phyloP scores from a whole-genome alignment of 1,140 invertebrate genomes.

The Coenobita brevimanus region DNA sequence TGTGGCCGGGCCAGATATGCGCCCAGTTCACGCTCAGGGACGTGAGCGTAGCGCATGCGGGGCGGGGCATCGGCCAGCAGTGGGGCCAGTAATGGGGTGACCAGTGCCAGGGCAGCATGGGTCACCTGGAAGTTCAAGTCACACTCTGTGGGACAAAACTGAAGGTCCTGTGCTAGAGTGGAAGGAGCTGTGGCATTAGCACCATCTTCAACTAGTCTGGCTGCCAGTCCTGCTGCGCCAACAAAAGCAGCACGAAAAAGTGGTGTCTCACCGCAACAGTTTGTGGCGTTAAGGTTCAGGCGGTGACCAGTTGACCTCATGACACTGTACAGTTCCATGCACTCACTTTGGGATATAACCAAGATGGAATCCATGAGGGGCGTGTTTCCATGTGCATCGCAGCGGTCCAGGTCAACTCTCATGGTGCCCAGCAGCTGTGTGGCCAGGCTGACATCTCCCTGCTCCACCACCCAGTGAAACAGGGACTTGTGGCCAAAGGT shows the following conservation, averaged over 20 bases:
- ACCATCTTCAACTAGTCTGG: conserved; percentile 31
- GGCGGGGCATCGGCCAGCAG: conserved; percentile 39
- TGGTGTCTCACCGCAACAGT: conserved; percentile 53
- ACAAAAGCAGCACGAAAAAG: conserved; percentile 52
- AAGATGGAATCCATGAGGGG: conserved; percentile 56
- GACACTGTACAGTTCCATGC: conserved; percentile 27
- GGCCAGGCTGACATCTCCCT: conserved; percentile 39
- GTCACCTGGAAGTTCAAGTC: neutral
- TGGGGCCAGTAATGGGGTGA: conserved; percentile 45
- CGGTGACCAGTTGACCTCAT: conserved; percentile 42
- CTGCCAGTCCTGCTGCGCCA: conserved; percentile 37
- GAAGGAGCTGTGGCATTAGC: neutral
- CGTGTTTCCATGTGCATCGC: conserved; percentile 46
- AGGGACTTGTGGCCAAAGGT: conserved; percentile 57
- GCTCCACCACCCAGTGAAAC: conserved; percentile 58
- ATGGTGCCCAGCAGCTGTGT: conserved; percentile 37
- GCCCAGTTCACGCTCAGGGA: conserved; percentile 23
- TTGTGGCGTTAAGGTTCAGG: conserved; percentile 29
- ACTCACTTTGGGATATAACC: conserved; percentile 25
- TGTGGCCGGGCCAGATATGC: conserved; percentile 12
- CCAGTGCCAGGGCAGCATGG: too few relatives aligned
- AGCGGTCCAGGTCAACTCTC: conserved; percentile 49
- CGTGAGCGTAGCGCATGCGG: conserved; percentile 38
- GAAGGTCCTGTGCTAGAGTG: neutral
- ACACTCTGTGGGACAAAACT: neutral